Evolutionary conservation across 2,888 invertebrate genomes (phyloP).

Genomic region (Dioctria rufipes): DNA sequence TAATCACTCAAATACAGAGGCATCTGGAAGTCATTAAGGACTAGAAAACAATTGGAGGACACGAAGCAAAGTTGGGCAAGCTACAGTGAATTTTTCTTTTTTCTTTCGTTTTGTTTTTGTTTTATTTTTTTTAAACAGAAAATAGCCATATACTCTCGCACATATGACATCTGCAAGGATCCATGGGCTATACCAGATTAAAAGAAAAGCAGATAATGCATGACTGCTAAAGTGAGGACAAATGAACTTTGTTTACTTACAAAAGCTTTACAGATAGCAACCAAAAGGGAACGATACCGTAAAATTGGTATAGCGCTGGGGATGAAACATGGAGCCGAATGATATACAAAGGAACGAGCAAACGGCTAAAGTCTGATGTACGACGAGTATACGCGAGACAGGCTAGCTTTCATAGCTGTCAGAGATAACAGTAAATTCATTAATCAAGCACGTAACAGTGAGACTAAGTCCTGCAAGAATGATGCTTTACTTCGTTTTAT

Average conservation of each 20-base stretch:
- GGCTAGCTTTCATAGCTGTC: conserved; percentile 42
- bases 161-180: conserved; percentile 39
- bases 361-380: conserved; percentile 48
- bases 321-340: not conserved
- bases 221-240: conserved; percentile 38
- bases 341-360: conserved; percentile 25
- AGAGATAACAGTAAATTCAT: conserved; percentile 52
- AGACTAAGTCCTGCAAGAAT: not conserved
- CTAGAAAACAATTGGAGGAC: not conserved
- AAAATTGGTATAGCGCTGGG: not conserved
- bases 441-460: conserved; percentile 35
- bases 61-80: not conserved
- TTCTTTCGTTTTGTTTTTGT: no score
- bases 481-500: conserved; percentile 37
- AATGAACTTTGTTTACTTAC: conserved; percentile 40
- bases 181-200: conserved; percentile 16
- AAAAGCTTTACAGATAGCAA: conserved; percentile 21
- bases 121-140: conserved; percentile 11
- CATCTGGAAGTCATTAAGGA: conserved; percentile 46
- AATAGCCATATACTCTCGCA: not conserved
- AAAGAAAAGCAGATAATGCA: conserved; percentile 36
- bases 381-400: conserved; percentile 9
- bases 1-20: conserved; percentile 37
- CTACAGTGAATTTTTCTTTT: not conserved
- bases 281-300: not conserved